Evolutionary conservation across 64 coral and sea anemone species (phyloP).

Genomic region (Stylophora pistillata): DNA sequence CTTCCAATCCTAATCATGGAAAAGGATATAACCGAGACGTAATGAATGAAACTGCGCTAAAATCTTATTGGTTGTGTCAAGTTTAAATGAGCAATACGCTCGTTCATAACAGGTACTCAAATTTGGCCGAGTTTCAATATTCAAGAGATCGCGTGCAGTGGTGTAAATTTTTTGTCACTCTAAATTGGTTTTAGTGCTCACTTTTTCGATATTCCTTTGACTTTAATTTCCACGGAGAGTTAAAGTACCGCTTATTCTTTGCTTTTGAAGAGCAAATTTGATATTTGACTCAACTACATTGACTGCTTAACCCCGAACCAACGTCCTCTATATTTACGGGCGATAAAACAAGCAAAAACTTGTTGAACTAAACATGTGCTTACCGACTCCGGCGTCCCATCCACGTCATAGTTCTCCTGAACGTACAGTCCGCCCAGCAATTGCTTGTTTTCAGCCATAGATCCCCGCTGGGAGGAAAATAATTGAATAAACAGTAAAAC

Average conservation of each 20-base stretch:
- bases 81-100: background rate
- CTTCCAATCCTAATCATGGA: background rate
- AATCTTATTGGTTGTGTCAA: background rate
- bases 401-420: constrained; percentile 72
- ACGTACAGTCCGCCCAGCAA: constrained; percentile 69
- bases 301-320: background rate
- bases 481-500: background rate
- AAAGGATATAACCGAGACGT: background rate
- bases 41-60: background rate
- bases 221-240: background rate
- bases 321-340: background rate
- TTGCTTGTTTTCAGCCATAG: constrained; percentile 65
- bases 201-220: background rate
- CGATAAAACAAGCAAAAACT: background rate
- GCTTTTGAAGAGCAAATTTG: background rate
- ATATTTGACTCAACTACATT: background rate
- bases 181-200: background rate
- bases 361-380: background rate
- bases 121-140: background rate
- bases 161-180: background rate
- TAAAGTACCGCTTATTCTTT: background rate
- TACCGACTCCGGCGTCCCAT: constrained; percentile 66
- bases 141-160: background rate
- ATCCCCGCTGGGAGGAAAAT: background rate
- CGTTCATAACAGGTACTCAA: background rate